Conservation (phyloP, 2,797 vertebrate genomes). For the Crocodylus rhombifer region DNA sequence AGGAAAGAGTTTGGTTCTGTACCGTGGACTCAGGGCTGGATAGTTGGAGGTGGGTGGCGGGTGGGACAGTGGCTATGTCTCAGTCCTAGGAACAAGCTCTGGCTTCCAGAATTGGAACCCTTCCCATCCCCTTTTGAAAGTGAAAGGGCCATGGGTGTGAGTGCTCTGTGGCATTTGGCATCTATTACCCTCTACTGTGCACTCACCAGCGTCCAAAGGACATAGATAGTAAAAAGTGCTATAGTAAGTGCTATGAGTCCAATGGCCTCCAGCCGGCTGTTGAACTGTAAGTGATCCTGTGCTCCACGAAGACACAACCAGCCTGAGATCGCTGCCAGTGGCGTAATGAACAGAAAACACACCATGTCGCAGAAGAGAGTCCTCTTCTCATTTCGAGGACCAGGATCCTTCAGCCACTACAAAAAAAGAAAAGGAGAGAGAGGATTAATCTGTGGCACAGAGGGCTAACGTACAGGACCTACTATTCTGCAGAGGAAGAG, state of each 20-base stretch:
- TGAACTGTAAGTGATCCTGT: conserved; percentile 94
- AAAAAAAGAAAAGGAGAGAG: background rate
- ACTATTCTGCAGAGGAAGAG: background rate
- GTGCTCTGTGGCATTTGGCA: background rate
- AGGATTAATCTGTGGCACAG: accelerated
- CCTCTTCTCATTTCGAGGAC: conserved; percentile 93
- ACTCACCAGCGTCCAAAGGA: conserved; percentile 97
- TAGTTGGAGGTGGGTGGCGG: accelerated
- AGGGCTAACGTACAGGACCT: accelerated
- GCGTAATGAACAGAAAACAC: conserved; percentile 96
- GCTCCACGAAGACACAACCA: conserved; percentile 95
- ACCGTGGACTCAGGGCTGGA: accelerated
- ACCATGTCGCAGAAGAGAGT: conserved; percentile 97
- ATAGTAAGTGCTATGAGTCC: conserved; percentile 97
- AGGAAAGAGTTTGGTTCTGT: background rate
- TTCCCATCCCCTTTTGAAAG: background rate
- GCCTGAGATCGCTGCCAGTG: conserved; percentile 93
- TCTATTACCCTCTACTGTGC: background rate
- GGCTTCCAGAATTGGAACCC: background rate
- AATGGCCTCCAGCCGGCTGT: conserved; percentile 92
- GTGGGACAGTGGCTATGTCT: accelerated
- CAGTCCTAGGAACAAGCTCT: background rate
- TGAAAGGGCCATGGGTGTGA: background rate
- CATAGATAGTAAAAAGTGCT: conserved; percentile 96
- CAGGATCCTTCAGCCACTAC: conserved; percentile 94